Conservation (phyloP, 2,888 invertebrate genomes). For the Drosophila infuscata region DNA sequence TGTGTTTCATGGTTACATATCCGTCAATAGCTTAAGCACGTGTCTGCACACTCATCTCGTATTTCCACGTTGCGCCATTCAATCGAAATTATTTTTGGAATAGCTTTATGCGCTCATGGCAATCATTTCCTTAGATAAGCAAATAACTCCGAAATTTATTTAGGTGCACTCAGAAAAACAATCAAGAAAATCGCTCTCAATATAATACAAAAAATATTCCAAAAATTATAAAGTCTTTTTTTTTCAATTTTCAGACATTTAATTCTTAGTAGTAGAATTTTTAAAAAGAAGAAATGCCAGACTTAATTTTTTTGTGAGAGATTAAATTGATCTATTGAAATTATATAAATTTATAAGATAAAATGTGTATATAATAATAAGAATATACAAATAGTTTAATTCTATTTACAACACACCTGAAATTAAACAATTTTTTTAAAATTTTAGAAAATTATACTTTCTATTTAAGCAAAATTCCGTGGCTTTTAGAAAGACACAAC, state of each 20-base stretch:
- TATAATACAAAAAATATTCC: too few relatives aligned
- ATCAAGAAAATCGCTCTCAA: neutral
- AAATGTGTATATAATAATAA: neutral
- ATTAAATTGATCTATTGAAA: neutral
- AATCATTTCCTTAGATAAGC: slow-evolving; percentile 13
- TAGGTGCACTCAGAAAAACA: neutral
- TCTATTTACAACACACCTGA: neutral
- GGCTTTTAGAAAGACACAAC: too few relatives aligned
- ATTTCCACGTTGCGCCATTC: slow-evolving; percentile 31
- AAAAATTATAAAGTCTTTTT: too few relatives aligned
- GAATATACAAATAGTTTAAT: neutral
- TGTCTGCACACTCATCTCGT: slow-evolving; percentile 27
- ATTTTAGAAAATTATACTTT: neutral
- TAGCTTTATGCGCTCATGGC: slow-evolving; percentile 9
- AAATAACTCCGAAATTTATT: neutral
- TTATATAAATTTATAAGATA: neutral
- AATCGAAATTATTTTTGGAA: slow-evolving; percentile 33
- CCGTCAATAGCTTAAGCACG: slow-evolving; percentile 36
- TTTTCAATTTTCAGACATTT: neutral
- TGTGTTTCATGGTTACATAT: slow-evolving; percentile 23
- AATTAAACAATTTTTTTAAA: neutral
- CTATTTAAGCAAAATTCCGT: neutral
- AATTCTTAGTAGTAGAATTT: neutral
- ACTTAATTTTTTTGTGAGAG: neutral
- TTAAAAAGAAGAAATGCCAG: neutral